Evolutionary conservation across 1,140 invertebrate species (phyloP).

Genomic region (Pseudomyrmex dendroicus): DNA sequence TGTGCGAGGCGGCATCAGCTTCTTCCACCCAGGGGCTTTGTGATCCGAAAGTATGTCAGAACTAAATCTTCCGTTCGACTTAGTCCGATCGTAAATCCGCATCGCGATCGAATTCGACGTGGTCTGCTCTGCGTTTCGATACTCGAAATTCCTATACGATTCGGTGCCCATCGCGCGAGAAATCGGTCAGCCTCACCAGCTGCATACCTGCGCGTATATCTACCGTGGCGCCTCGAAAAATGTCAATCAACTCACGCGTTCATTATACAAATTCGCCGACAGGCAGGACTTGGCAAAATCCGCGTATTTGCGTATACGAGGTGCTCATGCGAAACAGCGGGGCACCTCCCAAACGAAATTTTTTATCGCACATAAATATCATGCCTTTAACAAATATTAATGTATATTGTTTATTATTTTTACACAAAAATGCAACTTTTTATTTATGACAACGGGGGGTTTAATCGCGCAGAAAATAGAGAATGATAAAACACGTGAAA

Average conservation of each 20-base stretch:
- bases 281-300: neutral
- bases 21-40: slow-evolving; percentile 40
- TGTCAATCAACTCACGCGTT: slow-evolving; percentile 34
- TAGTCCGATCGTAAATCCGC: slow-evolving; percentile 30
- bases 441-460: neutral
- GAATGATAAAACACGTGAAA: no score
- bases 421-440: neutral
- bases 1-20: slow-evolving; percentile 13
- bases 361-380: no score
- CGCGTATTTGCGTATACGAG: no score
- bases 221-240: slow-evolving; percentile 43
- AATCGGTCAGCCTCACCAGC: slow-evolving; percentile 65
- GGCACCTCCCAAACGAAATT: no score
- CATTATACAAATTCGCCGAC: neutral
- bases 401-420: neutral
- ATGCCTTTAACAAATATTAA: neutral
- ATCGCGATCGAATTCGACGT: slow-evolving; percentile 54
- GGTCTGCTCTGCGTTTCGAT: slow-evolving; percentile 25
- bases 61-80: slow-evolving; percentile 71
- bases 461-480: no score
- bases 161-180: slow-evolving; percentile 53
- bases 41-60: slow-evolving; percentile 68
- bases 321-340: no score
- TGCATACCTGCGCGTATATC: slow-evolving; percentile 65
- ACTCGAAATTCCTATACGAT: slow-evolving; percentile 66